Conservation (phyloP, 2,888 invertebrate genomes). For the Tortrix viridana region DNA sequence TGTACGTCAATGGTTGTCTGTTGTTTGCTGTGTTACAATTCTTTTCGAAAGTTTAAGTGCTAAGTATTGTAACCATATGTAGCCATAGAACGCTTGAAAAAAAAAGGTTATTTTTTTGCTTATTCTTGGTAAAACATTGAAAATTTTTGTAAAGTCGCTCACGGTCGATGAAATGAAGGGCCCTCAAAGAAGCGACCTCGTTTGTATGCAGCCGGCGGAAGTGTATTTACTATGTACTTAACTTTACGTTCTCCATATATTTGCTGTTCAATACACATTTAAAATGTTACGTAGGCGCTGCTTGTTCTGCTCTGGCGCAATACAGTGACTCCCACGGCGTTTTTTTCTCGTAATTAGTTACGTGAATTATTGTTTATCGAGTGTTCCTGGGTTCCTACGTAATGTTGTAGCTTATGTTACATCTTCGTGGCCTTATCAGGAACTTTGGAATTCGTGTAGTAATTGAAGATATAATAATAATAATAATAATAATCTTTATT, state of each 20-base stretch:
- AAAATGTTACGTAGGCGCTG: slow-evolving; percentile 30
- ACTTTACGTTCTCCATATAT: slow-evolving; percentile 25
- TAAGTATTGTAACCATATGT: too few species aligned
- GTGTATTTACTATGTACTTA: slow-evolving; percentile 22
- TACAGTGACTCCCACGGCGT: slow-evolving; percentile 30
- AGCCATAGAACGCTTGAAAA: too few species aligned
- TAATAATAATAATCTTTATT: too few species aligned
- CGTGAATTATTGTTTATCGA: slow-evolving; percentile 31
- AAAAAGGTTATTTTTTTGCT: not conserved
- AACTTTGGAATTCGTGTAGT: not conserved
- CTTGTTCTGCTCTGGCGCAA: slow-evolving; percentile 19
- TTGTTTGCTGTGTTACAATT: too few species aligned
- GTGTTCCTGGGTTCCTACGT: slow-evolving; percentile 22
- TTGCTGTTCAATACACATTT: slow-evolving; percentile 31
- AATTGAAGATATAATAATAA: not conserved
- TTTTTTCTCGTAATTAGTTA: slow-evolving; percentile 37
- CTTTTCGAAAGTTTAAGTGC: too few species aligned
- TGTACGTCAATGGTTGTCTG: too few species aligned
- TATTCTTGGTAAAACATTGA: slow-evolving; percentile 2
- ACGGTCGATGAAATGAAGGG: slow-evolving; percentile 24
- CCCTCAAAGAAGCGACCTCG: slow-evolving; percentile 30
- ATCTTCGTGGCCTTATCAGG: slow-evolving; percentile 13
- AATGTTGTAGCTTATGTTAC: slow-evolving; percentile 8
- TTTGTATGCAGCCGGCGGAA: slow-evolving; percentile 28
- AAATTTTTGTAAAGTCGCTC: slow-evolving; percentile 12